phyloP scores from a whole-genome alignment of 2,113 vertebrate genomes.

The Colius striatus region DNA sequence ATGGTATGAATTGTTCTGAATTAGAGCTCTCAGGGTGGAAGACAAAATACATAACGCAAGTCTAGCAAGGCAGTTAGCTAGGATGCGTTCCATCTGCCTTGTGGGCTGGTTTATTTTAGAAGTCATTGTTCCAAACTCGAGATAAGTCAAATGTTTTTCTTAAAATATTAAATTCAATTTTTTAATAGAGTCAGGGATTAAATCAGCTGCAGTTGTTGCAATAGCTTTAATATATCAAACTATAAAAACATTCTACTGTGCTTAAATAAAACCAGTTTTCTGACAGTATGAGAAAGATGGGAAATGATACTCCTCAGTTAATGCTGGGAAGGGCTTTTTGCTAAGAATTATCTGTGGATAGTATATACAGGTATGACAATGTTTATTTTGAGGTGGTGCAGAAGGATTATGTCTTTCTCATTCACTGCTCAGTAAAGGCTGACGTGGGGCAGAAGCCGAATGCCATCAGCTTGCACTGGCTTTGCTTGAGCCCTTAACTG shows the following conservation, averaged over 20 bases:
- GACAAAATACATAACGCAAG: rapidly evolving
- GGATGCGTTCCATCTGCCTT: neutral
- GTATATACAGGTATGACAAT: neutral
- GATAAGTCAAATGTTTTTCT: conserved; percentile 25
- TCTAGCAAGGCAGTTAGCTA: neutral
- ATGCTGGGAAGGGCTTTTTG: neutral
- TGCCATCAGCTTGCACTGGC: neutral
- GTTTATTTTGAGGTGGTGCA: neutral
- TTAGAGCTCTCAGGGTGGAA: neutral
- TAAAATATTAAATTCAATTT: neutral
- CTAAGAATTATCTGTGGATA: neutral
- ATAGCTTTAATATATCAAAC: neutral
- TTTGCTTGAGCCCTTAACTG: neutral
- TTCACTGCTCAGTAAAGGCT: neutral
- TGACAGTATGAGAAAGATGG: neutral
- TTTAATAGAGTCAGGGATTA: neutral
- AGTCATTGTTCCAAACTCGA: conserved; percentile 2
- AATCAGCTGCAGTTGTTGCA: neutral
- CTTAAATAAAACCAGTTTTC: neutral
- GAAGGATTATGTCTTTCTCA: neutral
- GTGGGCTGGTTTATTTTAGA: neutral
- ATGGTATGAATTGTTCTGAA: neutral
- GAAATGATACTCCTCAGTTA: neutral
- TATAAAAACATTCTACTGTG: neutral
- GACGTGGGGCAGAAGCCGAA: neutral